phyloP scores from a whole-genome alignment of 64 coral and sea anemone genomes.

The Astreopora myriophthalma region DNA sequence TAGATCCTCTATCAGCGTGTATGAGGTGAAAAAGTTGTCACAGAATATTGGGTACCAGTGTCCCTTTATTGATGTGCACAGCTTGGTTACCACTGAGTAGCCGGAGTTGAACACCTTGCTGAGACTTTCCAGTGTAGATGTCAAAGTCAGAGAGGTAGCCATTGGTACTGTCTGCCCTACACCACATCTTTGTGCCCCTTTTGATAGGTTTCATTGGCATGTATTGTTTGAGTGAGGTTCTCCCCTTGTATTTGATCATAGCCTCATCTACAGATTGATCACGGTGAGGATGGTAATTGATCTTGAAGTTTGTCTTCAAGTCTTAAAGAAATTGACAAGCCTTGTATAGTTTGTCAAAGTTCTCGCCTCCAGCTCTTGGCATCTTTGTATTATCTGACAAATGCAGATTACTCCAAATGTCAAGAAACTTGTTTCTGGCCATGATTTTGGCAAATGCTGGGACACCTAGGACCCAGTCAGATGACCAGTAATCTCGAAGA shows the following conservation, averaged over 20 bases:
- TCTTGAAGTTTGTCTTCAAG: not conserved
- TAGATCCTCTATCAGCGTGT: constrained; percentile 24
- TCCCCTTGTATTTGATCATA: not conserved
- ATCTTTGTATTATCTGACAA: too few species aligned
- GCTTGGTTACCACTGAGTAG: constrained; percentile 1
- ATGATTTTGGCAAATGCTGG: too few species aligned
- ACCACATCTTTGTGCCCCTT: not conserved
- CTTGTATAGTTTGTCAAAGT: not conserved
- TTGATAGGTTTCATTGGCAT: constrained; percentile 46
- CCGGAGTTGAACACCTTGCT: not conserved
- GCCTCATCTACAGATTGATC: constrained; percentile 4
- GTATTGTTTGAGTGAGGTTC: constrained; percentile 6
- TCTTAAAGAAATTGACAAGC: not conserved
- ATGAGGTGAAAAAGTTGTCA: constrained; percentile 58
- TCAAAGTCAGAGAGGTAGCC: not conserved
- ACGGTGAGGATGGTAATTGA: not conserved
- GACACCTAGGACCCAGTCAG: too few species aligned
- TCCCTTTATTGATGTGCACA: not conserved
- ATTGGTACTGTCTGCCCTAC: not conserved
- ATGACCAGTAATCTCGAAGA: too few species aligned
- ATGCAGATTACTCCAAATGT: too few species aligned
- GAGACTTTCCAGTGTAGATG: constrained; percentile 7
- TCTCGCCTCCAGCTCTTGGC: too few species aligned
- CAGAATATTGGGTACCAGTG: constrained; percentile 31
- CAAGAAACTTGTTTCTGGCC: too few species aligned